Evolutionary conservation across 2,888 invertebrate species (phyloP).

Genomic region (Fabriciana adippe): DNA sequence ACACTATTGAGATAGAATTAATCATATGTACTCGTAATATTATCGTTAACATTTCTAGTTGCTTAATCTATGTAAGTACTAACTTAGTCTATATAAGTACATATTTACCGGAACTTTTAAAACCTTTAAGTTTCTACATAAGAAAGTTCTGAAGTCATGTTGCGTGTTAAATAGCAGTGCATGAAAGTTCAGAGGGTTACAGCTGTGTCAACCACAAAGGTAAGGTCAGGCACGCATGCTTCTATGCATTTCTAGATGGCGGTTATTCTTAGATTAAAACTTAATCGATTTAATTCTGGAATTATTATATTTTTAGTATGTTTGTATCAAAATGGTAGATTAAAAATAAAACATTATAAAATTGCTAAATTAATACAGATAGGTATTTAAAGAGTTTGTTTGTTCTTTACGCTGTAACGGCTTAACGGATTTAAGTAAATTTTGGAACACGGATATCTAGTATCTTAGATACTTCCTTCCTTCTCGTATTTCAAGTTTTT

Average conservation of each 20-base stretch:
- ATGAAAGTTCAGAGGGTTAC: conserved; percentile 49
- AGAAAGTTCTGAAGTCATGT: conserved; percentile 31
- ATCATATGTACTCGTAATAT: too few species aligned
- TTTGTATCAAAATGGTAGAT: too few species aligned
- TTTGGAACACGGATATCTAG: too few species aligned
- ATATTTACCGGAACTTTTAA: neutral
- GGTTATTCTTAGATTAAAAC: conserved; percentile 22
- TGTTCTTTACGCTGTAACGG: too few species aligned
- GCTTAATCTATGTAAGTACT: neutral
- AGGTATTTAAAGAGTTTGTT: too few species aligned
- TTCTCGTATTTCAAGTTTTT: too few species aligned
- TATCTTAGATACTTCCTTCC: too few species aligned
- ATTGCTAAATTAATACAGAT: too few species aligned
- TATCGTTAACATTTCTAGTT: too few species aligned
- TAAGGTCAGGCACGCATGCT: conserved; percentile 47
- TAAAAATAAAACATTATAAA: too few species aligned
- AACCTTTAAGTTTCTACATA: conserved; percentile 1
- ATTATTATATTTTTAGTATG: neutral
- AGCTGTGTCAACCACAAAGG: conserved; percentile 47
- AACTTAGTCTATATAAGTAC: neutral
- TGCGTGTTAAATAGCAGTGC: conserved; percentile 45
- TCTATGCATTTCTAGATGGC: conserved; percentile 30
- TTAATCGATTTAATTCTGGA: neutral
- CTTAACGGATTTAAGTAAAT: too few species aligned
- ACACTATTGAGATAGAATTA: too few species aligned